Evolutionary conservation across 2,888 invertebrate species (phyloP).

Genomic region (Pachydiplax longipennis): DNA sequence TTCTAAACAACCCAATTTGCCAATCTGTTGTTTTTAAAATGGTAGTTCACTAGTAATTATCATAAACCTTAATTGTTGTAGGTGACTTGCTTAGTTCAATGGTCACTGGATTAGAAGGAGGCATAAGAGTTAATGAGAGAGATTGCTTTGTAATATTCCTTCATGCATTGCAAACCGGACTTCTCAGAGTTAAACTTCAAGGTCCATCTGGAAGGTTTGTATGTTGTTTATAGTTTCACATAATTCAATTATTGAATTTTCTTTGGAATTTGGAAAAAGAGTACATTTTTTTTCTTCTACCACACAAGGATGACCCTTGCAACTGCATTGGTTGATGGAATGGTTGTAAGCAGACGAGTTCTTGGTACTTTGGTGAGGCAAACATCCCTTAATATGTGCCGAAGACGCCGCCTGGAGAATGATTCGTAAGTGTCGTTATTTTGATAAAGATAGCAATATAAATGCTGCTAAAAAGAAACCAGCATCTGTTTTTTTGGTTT

Average conservation of each 20-base stretch:
- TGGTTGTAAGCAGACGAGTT: constrained; percentile 82
- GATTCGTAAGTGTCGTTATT: constrained; percentile 69
- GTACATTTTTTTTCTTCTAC: constrained; percentile 46
- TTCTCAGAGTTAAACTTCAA: constrained; percentile 77
- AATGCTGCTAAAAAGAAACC: neutral
- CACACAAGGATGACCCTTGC: constrained; percentile 71
- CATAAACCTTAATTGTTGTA: constrained; percentile 57
- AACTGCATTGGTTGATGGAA: constrained; percentile 86
- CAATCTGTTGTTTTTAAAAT: no score
- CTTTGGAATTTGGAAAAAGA: neutral
- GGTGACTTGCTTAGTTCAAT: constrained; percentile 81
- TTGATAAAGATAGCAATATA: neutral
- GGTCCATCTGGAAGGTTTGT: constrained; percentile 69
- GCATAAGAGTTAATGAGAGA: constrained; percentile 55
- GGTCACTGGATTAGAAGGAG: constrained; percentile 79
- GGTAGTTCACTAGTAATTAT: no score
- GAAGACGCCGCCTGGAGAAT: constrained; percentile 79
- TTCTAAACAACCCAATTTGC: no score
- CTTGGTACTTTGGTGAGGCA: constrained; percentile 83
- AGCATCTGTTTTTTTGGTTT: no score
- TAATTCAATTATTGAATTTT: neutral
- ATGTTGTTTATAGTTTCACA: neutral
- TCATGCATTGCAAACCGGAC: constrained; percentile 77
- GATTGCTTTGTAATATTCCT: constrained; percentile 80
- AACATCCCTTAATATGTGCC: constrained; percentile 86